Evolutionary conservation across 2,797 vertebrate genomes (phyloP).

Genomic region (Emys orbicularis): DNA sequence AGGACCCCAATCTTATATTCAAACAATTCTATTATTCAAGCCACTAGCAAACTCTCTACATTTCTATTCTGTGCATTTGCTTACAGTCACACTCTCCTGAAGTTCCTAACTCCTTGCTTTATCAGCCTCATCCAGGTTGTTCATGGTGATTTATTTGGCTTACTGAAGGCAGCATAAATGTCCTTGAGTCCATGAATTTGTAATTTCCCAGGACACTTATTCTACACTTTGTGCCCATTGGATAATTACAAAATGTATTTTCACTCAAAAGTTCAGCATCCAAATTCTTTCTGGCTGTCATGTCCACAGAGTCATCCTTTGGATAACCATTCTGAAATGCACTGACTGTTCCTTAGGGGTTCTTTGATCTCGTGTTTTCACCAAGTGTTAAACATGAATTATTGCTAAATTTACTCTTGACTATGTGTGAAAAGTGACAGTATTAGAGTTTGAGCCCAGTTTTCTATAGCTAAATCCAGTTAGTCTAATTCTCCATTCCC

Average conservation of each 20-base stretch:
- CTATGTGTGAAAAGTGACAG: background rate
- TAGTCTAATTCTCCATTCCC: rapidly evolving
- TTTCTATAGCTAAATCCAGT: background rate
- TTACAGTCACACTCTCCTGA: background rate
- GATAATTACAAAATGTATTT: constrained; percentile 45
- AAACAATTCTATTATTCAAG: constrained; percentile 16
- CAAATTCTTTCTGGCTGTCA: constrained; percentile 22
- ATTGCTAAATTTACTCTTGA: background rate
- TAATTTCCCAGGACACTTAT: constrained; percentile 33
- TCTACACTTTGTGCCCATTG: background rate
- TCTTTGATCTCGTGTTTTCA: background rate
- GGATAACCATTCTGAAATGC: constrained; percentile 3
- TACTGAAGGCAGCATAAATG: constrained; percentile 18
- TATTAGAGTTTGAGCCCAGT: background rate
- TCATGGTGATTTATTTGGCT: constrained; percentile 6
- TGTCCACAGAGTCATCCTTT: background rate
- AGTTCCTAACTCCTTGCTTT: background rate
- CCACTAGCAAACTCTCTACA: background rate
- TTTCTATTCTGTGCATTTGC: constrained; percentile 26
- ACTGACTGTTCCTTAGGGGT: background rate
- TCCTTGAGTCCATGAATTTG: constrained; percentile 42
- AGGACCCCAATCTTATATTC: background rate
- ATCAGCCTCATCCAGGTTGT: background rate
- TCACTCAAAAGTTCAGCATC: constrained; percentile 36
- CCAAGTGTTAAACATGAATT: background rate